phyloP scores from a whole-genome alignment of 2,113 vertebrate species.

The Tyto alba region DNA sequence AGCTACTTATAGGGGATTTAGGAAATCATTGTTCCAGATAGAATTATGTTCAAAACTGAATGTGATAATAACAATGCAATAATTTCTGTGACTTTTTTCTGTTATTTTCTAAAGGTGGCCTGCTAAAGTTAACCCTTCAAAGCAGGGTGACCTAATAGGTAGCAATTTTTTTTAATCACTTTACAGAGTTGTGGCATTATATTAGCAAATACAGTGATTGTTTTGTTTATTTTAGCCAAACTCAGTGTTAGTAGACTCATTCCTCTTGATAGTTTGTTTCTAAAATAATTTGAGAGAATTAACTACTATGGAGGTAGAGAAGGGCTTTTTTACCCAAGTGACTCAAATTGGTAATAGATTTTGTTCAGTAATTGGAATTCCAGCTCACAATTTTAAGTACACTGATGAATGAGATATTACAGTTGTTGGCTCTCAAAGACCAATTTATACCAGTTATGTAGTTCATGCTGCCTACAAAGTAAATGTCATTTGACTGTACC shows the following conservation, averaged over 20 bases:
- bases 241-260: neutral
- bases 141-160: neutral
- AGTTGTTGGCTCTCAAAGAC: neutral
- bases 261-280: neutral
- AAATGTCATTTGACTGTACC: neutral
- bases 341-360: neutral
- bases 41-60: neutral
- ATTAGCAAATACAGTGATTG: neutral
- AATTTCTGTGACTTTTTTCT: neutral
- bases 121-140: neutral
- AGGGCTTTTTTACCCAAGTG: neutral
- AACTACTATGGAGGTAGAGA: neutral
- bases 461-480: neutral
- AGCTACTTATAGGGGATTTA: neutral
- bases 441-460: neutral
- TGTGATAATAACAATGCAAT: neutral
- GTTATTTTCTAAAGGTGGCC: neutral
- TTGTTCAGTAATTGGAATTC: conserved; percentile 14
- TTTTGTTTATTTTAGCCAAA: neutral
- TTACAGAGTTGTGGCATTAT: neutral
- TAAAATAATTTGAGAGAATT: conserved; percentile 1
- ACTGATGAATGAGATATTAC: neutral
- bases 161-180: neutral
- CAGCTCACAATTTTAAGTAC: neutral
- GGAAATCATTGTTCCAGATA: neutral